Percentiles rank a stretch among this genome's conserved stretches.
phyloP scores from a whole-genome alignment of 2,113 vertebrate species.

The Gulo gulo region DNA sequence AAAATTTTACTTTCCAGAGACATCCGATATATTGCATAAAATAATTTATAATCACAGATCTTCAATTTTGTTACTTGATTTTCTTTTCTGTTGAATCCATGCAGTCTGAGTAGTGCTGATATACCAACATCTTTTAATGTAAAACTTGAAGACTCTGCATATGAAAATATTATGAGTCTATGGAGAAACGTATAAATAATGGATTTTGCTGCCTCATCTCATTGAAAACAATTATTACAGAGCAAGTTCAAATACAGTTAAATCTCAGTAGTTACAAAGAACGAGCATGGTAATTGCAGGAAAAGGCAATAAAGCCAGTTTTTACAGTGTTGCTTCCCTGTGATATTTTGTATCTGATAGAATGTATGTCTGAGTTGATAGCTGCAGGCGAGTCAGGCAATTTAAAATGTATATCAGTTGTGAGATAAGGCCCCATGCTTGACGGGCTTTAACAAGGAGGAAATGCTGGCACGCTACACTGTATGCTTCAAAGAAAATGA shows the following conservation, averaged over 20 bases:
- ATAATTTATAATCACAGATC: background rate
- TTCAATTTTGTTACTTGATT: background rate
- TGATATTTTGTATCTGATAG: constrained; percentile 47
- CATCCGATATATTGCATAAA: background rate
- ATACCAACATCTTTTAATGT: background rate
- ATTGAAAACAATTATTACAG: background rate
- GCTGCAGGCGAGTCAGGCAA: constrained; percentile 55
- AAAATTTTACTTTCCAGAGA: background rate
- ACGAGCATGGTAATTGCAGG: constrained; percentile 55
- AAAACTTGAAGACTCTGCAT: background rate
- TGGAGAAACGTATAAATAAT: background rate
- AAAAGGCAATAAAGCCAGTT: constrained; percentile 50
- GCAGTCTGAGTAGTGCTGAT: background rate
- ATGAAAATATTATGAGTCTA: background rate
- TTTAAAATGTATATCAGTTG: constrained; percentile 32
- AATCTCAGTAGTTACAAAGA: constrained; percentile 49
- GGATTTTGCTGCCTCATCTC: background rate
- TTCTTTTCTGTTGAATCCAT: background rate
- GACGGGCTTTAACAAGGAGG: background rate
- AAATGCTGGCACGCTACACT: constrained; percentile 9
- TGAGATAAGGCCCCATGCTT: constrained; percentile 31
- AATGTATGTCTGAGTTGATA: constrained; percentile 51
- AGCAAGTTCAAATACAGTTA: background rate
- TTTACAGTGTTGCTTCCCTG: constrained; percentile 38
- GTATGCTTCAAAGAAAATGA: constrained; percentile 18